A percentile compares a stretch with the other conserved stretches of the same genome.
These are phyloP conservation scores for Muntiacus reevesi DNA, from an alignment of 2,113 vertebrate species.

Conservation along the genomic window DNA sequence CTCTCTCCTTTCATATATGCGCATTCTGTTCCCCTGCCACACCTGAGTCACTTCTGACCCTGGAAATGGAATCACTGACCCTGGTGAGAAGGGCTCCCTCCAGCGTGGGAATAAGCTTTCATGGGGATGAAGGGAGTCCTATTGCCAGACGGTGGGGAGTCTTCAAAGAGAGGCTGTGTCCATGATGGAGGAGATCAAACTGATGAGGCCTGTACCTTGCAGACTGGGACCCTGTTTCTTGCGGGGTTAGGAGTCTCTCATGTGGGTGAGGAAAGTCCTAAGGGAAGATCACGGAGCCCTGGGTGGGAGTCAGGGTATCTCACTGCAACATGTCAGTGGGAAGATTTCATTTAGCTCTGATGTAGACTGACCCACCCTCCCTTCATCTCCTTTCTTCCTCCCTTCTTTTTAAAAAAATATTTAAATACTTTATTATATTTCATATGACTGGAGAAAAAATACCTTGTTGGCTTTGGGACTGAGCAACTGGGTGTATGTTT, in stretches of 20 bases:
- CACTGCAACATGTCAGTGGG: background rate
- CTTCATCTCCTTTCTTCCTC: background rate
- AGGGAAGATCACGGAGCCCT: background rate
- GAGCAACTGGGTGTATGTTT: background rate
- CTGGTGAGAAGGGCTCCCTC: background rate
- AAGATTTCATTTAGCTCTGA: background rate
- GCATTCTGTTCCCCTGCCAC: background rate
- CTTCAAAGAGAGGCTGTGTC: background rate
- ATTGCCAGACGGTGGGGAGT: background rate
- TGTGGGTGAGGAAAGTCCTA: background rate
- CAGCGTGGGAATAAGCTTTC: background rate
- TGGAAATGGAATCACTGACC: background rate
- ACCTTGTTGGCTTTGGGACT: background rate
- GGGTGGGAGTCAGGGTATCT: background rate
- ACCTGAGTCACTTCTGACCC: background rate
- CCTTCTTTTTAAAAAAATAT: background rate
- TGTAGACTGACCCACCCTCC: background rate
- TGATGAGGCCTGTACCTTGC: background rate
- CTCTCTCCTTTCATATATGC: background rate
- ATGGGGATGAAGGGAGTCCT: background rate
- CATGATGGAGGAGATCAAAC: background rate
- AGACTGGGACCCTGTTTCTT: background rate
- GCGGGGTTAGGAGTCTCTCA: background rate
- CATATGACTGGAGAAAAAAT: background rate
- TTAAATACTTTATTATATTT: background rate